Base-by-base conservation (phyloP, 2,888 invertebrate genomes). In the Aphidius colemani region DNA sequence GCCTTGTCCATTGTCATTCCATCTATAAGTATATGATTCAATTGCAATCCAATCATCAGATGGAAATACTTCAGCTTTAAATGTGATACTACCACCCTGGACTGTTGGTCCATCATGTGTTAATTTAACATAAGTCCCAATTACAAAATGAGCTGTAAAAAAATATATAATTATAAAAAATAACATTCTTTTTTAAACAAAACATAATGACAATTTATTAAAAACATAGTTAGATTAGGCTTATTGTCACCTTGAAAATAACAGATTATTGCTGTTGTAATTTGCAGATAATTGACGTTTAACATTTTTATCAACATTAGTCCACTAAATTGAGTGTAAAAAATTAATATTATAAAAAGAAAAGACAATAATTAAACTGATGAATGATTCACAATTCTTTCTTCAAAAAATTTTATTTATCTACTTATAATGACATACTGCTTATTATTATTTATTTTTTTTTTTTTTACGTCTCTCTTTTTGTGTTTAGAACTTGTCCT, bases 31-130 rank as follows among this genome's bases (percentile, higher is more conserved):
- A 82, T 87, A 91, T 0, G 71, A 75, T 13, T 84, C 86, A 6
- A 83, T 84, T 7, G 83, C 80, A 57, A 76, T 71, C 1, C 68
- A 67, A 11, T 81, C 82, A 59, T 82, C 73, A 1, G 71, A 69
- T 49, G 84, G 82, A 45, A 80, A 82, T 39, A 92, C 81, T 67
- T 85, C 85, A 13, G 89, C 90, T 69, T 82, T 87, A 75, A 94
- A 90, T 68, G 88, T 89, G 50, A 93, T 85, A 59, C 86, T 88
- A 6, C 89, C 89, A 30, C 93, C 94, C 61, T 87, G 82, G 11
- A 93, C 88, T n/a, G 89, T 87, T 55, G 90, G 89, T 7, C 89
- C 88, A 80, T 90, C 86, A 67, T 86, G 86, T 9, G 83, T 83
- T 67, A 93, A 78, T 62, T 82, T 80, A 58, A 91, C 84, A 69